Conservation (phyloP, 2,113 vertebrate genomes). For the Diglossa brunneiventris region DNA sequence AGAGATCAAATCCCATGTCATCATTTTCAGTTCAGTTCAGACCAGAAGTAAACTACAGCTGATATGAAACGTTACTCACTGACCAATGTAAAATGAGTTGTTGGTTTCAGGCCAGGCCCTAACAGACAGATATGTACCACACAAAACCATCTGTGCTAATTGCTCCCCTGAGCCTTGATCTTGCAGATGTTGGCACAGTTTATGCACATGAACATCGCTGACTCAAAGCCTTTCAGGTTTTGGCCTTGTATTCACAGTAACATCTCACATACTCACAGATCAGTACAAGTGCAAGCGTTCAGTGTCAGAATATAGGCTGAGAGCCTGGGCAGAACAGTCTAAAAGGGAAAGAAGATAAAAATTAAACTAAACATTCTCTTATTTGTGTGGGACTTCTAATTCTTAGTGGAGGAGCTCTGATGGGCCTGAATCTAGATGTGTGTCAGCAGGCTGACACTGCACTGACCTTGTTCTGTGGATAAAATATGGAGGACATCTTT, state of each 20-base stretch:
- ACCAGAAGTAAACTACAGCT: background rate
- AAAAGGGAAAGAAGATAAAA: background rate
- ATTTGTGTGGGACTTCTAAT: background rate
- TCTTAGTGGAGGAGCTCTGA: background rate
- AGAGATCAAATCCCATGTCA: background rate
- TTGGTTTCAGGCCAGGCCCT: background rate
- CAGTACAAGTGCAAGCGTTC: background rate
- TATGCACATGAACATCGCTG: background rate
- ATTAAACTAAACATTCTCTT: background rate
- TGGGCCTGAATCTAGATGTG: fast-evolving
- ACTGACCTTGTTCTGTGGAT: background rate
- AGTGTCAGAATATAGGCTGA: background rate
- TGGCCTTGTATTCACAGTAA: background rate
- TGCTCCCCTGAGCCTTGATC: background rate
- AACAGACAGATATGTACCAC: background rate
- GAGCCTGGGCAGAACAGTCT: background rate
- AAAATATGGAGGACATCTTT: background rate
- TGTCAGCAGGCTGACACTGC: background rate
- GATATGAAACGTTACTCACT: background rate
- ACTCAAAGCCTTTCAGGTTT: background rate
- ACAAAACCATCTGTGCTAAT: conserved; percentile 3
- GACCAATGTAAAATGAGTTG: background rate
- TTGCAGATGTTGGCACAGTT: background rate
- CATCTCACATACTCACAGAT: background rate
- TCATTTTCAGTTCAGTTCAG: background rate